Conservation (phyloP, 2,888 invertebrate genomes). For the Cerceris ruficornis region DNA sequence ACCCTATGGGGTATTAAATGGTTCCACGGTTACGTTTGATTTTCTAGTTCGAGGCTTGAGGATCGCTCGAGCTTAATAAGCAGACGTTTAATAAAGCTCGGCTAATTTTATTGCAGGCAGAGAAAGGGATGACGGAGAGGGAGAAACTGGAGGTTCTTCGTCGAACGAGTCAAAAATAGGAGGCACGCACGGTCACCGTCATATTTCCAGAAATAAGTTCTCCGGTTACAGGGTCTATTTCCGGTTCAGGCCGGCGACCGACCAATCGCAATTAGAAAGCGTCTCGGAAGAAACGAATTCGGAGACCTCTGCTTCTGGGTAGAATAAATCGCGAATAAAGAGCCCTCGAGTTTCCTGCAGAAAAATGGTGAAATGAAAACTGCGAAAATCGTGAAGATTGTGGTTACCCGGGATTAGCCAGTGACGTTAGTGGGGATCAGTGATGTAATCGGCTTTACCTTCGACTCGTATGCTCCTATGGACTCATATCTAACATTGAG, state of each 20-base stretch:
- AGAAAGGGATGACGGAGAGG: conserved; percentile 20
- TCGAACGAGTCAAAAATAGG: conserved; percentile 72
- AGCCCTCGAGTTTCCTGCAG: background rate
- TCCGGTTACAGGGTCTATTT: conserved; percentile 78
- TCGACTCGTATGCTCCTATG: no score
- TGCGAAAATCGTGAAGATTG: conserved; percentile 8
- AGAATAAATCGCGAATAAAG: background rate
- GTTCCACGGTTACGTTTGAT: no score
- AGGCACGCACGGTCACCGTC: conserved; percentile 61
- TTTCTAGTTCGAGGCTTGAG: no score
- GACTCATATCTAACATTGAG: no score
- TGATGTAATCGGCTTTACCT: conserved; percentile 26
- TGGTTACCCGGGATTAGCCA: conserved; percentile 17
- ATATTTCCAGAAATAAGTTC: conserved; percentile 79
- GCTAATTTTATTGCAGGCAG: conserved; percentile 49
- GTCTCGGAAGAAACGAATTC: background rate
- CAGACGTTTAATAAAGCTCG: conserved; percentile 25
- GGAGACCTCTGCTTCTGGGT: background rate
- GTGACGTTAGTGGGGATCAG: conserved; percentile 50
- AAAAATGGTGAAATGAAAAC: background rate
- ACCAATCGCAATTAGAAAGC: conserved; percentile 23
- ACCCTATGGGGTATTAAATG: no score
- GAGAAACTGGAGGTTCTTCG: conserved; percentile 25
- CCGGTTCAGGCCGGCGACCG: conserved; percentile 57
- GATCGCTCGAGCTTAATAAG: background rate